These are phyloP conservation scores for Tetrao urogallus DNA, from an alignment of 2,113 vertebrate species.

Conservation along the genomic window DNA sequence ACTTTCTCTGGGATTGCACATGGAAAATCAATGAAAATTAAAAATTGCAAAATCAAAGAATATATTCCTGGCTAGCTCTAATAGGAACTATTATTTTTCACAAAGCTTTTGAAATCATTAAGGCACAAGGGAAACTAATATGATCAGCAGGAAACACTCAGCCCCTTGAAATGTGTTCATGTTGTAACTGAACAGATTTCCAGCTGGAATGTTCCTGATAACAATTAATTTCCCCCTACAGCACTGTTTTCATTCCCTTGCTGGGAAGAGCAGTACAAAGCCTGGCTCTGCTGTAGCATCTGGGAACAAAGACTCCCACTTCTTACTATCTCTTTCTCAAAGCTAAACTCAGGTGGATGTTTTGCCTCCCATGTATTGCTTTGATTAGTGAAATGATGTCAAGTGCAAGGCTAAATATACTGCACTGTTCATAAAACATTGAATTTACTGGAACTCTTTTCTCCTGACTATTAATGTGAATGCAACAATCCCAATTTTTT, in stretches of 20 bases:
- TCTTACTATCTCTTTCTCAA: conserved; percentile 13
- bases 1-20: background rate
- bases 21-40: background rate
- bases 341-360: conserved; percentile 22
- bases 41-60: background rate
- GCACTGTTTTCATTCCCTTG: conserved; percentile 50
- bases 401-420: conserved; percentile 13
- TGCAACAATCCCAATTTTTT: conserved; percentile 56
- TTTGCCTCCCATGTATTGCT: background rate
- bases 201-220: conserved; percentile 53
- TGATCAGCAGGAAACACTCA: conserved; percentile 29
- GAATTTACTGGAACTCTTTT: conserved; percentile 18
- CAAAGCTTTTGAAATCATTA: conserved; percentile 11
- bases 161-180: conserved; percentile 7
- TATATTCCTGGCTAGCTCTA: background rate
- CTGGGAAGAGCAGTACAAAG: conserved; percentile 47
- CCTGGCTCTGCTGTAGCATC: background rate
- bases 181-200: conserved; percentile 46
- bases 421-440: background rate
- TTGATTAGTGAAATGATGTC: conserved; percentile 54
- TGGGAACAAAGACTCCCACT: conserved; percentile 35
- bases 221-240: conserved; percentile 62
- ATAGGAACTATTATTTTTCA: background rate
- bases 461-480: background rate
- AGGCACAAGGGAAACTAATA: background rate